Evolutionary conservation across 92 coral and sea anemone species (phyloP).

Genomic region (Epizoanthus ramosus): DNA sequence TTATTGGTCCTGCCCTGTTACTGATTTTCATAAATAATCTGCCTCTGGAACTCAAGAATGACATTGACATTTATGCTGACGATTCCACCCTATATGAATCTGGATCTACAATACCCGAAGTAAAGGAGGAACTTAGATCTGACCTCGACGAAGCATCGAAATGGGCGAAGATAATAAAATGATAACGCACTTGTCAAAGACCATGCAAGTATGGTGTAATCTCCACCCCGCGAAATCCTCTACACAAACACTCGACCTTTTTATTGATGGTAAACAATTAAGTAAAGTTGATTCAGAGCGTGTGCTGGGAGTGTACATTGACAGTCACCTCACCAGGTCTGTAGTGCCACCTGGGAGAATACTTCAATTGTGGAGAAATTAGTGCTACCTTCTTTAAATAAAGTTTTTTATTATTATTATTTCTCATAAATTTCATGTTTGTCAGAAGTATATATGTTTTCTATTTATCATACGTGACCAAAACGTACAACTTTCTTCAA

Average conservation of each 20-base stretch:
- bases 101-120: not conserved
- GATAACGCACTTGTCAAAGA: conserved; percentile 14
- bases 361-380: too few species aligned
- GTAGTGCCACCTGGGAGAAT: too few species aligned
- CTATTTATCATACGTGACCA: too few species aligned
- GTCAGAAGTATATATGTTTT: too few species aligned
- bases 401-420: too few species aligned
- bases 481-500: too few species aligned
- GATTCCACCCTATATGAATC: not conserved
- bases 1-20: too few species aligned
- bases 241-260: conserved; percentile 22
- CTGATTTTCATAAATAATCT: too few species aligned
- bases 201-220: conserved; percentile 26
- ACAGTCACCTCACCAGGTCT: conserved; percentile 37
- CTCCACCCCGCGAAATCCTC: conserved; percentile 5
- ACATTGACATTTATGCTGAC: too few species aligned
- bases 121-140: conserved; percentile 34
- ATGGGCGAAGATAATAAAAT: conserved; percentile 35
- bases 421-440: too few species aligned
- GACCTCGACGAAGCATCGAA: not conserved
- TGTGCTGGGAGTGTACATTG: conserved; percentile 16
- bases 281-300: conserved; percentile 30
- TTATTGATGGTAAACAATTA: conserved; percentile 2
- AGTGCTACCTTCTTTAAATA: too few species aligned
- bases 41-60: too few species aligned